A percentile compares a stretch with the other conserved stretches of the same genome.
phyloP scores from a whole-genome alignment of 2,113 vertebrate genomes.

The Vombatus ursinus region DNA sequence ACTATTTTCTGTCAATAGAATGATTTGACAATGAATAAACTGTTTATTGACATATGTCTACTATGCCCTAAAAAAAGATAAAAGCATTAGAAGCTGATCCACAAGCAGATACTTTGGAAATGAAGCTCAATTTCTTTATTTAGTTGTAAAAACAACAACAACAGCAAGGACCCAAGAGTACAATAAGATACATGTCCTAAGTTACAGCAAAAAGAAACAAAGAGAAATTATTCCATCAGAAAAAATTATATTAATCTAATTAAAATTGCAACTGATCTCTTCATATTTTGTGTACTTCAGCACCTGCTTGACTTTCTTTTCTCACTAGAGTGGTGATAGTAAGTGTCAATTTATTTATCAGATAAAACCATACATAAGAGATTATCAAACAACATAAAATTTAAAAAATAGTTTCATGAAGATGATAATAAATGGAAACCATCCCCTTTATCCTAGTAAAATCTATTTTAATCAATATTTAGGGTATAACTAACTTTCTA shows the following conservation, averaged over 20 bases:
- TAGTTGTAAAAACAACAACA: too few relatives aligned
- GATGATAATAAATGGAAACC: neutral
- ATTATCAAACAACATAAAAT: neutral
- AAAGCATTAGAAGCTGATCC: too few relatives aligned
- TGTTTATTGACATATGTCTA: too few relatives aligned
- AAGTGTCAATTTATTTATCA: neutral
- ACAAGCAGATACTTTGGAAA: too few relatives aligned
- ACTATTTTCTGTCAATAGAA: too few relatives aligned
- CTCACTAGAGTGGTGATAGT: neutral
- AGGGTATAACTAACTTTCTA: neutral
- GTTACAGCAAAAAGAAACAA: too few relatives aligned
- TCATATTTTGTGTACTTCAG: neutral
- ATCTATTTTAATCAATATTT: neutral
- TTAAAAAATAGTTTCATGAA: neutral
- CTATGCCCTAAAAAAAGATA: too few relatives aligned
- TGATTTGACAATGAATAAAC: too few relatives aligned
- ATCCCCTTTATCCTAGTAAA: neutral
- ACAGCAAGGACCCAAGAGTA: too few relatives aligned
- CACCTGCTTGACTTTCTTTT: neutral
- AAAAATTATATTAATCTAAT: neutral
- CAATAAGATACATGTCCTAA: too few relatives aligned
- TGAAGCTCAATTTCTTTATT: too few relatives aligned
- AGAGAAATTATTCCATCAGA: too few relatives aligned
- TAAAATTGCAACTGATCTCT: neutral
- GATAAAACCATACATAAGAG: neutral